These are phyloP conservation scores for Charadrius vociferus DNA, from an alignment of 2,113 vertebrate genomes.

Conservation along the genomic window DNA sequence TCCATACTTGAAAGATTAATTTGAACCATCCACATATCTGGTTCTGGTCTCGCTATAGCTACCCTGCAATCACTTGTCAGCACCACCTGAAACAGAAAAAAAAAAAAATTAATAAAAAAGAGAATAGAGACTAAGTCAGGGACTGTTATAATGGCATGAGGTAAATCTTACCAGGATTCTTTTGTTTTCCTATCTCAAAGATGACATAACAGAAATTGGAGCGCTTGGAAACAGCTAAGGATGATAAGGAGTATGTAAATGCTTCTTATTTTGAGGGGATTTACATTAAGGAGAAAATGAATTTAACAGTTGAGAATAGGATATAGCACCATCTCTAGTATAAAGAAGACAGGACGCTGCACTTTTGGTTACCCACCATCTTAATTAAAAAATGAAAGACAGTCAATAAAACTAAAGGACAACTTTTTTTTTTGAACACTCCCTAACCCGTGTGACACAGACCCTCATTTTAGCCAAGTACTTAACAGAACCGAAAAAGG, in stretches of 20 bases:
- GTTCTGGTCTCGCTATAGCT: neutral
- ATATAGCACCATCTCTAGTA: neutral
- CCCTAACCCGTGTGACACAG: neutral
- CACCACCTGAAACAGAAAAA: neutral
- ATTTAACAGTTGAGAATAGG: neutral
- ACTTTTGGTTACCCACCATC: neutral
- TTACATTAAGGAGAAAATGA: neutral
- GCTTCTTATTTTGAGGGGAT: neutral
- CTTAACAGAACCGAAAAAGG: neutral
- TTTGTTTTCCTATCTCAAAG: neutral
- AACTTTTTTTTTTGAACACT: neutral
- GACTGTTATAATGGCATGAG: neutral
- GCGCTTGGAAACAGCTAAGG: neutral
- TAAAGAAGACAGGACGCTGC: neutral
- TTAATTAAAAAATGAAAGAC: neutral
- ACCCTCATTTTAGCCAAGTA: neutral
- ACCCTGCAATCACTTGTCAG: neutral
- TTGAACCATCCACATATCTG: neutral
- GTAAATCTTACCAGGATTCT: neutral
- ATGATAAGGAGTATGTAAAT: neutral
- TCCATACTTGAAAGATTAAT: neutral
- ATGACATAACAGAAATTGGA: neutral
- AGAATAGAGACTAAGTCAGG: neutral
- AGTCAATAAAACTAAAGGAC: neutral
- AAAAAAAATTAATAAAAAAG: neutral